Conservation (phyloP, 1,140 invertebrate species). For the Platyscapa corneri region DNA sequence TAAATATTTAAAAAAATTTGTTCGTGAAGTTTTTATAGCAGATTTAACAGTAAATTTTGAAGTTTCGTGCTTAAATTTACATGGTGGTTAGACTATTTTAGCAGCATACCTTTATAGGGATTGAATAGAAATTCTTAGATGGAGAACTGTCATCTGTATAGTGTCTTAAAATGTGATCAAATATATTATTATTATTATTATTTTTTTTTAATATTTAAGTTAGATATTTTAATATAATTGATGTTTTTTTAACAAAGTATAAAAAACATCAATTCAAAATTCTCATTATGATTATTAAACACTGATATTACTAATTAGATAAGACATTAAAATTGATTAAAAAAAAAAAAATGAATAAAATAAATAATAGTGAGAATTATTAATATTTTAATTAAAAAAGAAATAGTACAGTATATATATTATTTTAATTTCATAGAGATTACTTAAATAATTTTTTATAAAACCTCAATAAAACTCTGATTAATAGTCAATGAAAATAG, state of each 20-base stretch:
- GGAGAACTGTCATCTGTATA: neutral
- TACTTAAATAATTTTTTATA: too few relatives aligned
- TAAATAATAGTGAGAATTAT: neutral
- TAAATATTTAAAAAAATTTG: too few relatives aligned
- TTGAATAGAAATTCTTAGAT: neutral
- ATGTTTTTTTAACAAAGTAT: neutral
- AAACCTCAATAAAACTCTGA: too few relatives aligned
- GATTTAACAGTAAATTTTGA: too few relatives aligned
- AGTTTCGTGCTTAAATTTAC: neutral
- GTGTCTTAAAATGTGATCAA: conserved; percentile 25
- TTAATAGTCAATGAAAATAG: too few relatives aligned
- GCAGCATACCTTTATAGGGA: neutral
- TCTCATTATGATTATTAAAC: too few relatives aligned
- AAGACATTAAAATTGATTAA: neutral
- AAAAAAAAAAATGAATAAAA: neutral
- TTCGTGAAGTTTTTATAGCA: too few relatives aligned
- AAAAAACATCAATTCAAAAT: too few relatives aligned
- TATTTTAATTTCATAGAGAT: too few relatives aligned
- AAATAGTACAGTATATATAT: too few relatives aligned
- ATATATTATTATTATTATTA: too few relatives aligned
- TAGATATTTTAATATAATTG: neutral
- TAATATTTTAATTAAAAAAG: neutral
- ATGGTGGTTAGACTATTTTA: too few relatives aligned
- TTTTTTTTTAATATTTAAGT: neutral
- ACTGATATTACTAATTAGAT: neutral